These are phyloP conservation scores for Acromyrmex charruanus DNA, from an alignment of 1,140 invertebrate genomes.

Conservation along the genomic window DNA sequence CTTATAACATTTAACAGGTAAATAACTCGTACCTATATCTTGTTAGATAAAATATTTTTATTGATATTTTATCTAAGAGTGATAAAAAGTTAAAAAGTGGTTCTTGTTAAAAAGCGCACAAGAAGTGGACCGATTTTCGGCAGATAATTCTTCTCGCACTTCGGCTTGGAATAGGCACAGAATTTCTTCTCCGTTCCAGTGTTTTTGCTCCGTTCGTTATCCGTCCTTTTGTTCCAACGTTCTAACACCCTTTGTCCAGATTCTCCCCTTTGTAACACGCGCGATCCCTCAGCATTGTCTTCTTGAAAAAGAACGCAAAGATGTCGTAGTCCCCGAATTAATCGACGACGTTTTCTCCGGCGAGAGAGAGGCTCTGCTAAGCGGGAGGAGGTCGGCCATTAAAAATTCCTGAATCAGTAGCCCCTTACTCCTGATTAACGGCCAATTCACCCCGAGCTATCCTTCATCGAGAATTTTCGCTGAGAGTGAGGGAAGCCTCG, in stretches of 20 bases:
- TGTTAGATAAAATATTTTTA: background rate
- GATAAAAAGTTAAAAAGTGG: conserved; percentile 3
- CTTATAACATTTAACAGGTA: no score
- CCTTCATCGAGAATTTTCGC: conserved; percentile 54
- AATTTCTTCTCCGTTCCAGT: conserved; percentile 48
- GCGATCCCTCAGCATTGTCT: conserved; percentile 73
- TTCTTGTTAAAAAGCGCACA: background rate
- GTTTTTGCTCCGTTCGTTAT: conserved; percentile 79
- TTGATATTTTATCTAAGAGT: conserved; percentile 13
- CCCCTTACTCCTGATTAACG: conserved; percentile 73
- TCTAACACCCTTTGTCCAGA: conserved; percentile 78
- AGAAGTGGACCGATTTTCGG: conserved; percentile 25
- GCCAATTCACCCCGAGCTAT: conserved; percentile 64
- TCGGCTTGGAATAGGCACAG: conserved; percentile 33
- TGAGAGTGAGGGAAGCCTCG: conserved; percentile 41
- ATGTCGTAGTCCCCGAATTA: conserved; percentile 73
- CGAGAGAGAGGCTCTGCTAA: background rate
- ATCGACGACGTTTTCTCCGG: conserved; percentile 72
- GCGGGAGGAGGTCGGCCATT: conserved; percentile 70
- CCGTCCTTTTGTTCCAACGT: conserved; percentile 77
- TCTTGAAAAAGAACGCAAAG: conserved; percentile 58
- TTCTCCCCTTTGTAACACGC: conserved; percentile 75
- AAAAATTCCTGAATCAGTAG: conserved; percentile 77
- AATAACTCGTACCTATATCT: background rate
- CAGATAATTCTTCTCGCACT: conserved; percentile 69